Base-by-base conservation (phyloP, 2,888 invertebrate species). In the Nesidiocoris tenuis region DNA sequence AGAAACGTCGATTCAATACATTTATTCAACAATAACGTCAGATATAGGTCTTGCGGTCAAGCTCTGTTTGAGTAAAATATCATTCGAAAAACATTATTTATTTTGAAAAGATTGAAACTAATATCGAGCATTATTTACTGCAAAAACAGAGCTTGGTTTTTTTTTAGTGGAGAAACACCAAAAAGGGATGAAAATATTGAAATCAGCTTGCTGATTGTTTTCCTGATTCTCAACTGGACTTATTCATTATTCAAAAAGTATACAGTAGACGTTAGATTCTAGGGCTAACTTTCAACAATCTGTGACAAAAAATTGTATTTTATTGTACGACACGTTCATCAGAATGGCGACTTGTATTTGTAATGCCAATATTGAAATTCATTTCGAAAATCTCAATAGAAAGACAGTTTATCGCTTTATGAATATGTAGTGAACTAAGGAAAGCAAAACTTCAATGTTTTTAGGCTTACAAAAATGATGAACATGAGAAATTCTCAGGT, bases 1-100 rank as follows among this genome's bases (percentile, higher is more conserved):
- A 39, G 39, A 39, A 3, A 39, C 39, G 12, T 39, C 12, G 3
- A 39, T 64, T 64, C 24, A 64, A 66, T 54, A 66, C 55, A 66
- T 66, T 54, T 66, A 66, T 66, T 66, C 66, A 66, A 66, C 66
- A 66, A 66, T 66, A 66, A 66, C 66, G 54, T 66, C 54, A 39
- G 25, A 25, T 39, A 19, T 66, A 66, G 54, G 17, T 54, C n/a
- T 19, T 66, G 54, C n/a, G 54, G n/a, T 66, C 66, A 66, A 66
- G 66, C 66, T 66, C 66, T 66, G 66, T 66, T 66, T 54, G 66
- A 66, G 66, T 66, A 66, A 66, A 39, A 39, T 39, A 39, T 54
- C 66, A 66, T 54, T 54, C 39, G 19, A 9, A 54, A 2, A 39
- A 66, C 54, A 9, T 21, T 21, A 22, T 1, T 22, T 3, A 23